Base-by-base conservation (phyloP, 2,888 invertebrate species). In the Luperina nickerlii region DNA sequence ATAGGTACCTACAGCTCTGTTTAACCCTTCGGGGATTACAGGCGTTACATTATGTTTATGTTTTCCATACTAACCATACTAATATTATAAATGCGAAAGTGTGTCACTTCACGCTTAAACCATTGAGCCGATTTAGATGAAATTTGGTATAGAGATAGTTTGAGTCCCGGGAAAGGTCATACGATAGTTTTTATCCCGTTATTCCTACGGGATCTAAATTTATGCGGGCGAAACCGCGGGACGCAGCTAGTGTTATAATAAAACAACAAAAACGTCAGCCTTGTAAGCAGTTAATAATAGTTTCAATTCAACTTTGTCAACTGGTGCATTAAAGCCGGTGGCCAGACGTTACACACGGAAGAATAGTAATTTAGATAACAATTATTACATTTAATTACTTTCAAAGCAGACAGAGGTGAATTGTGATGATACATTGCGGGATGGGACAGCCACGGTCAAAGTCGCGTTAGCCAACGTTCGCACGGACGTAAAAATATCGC, bases 331-430 rank as follows among this genome's bases (percentile, higher is more conserved):
- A 54, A 75, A n/a, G 65, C 87, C 85, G 83, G 78, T 86, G 78
- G 81, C 51, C 32, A 81, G 42, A 60, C 79, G 86, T 89, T 90
- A 90, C 91, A 90, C 89, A 90, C 91, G 91, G 92, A 93, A 92
- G 92, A 93, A 87, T 88, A 91, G 88, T 91, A 92, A 92, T 92
- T 93, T 91, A 90, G 90, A 91, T 89, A 89, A 92, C 92, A 93
- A 92, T 93, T 93, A 62, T 62, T 20, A n/a, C n/a, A n/a, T n/a
- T n/a, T 89, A 90, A 90, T 91, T 91, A 93, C 94, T 93, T 94
- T 91, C 90, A 89, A 90, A 90, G 90, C 90, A 83, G 90, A 89
- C 85, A 87, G 88, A 88, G 87, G 89, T 91, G 88, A 90, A 91
- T 91, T 88, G 72, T 76, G 86, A 90, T 89, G 90, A 90, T 89